Conservation (phyloP, 1,140 invertebrate species). For the Zaprionus camerounensis region DNA sequence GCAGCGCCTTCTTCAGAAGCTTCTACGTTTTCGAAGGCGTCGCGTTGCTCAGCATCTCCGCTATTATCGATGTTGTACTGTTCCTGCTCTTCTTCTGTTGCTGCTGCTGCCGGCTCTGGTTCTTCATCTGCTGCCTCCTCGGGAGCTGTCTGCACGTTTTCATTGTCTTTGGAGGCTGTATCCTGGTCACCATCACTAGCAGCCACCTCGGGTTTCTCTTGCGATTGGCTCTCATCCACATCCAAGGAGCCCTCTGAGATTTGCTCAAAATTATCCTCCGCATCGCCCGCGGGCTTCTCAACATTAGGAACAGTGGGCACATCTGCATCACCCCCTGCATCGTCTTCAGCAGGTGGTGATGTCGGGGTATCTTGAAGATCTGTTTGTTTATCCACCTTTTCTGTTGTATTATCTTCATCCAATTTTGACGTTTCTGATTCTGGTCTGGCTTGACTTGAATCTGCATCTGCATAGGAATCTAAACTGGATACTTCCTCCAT, state of each 20-base stretch:
- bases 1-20: slow-evolving; percentile 29
- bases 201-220: slow-evolving; percentile 43
- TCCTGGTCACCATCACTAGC: slow-evolving; percentile 26
- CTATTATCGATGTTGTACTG: slow-evolving; percentile 34
- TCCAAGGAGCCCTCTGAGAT: slow-evolving; percentile 77
- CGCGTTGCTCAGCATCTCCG: slow-evolving; percentile 57
- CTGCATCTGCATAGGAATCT: slow-evolving; percentile 70
- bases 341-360: slow-evolving; percentile 61
- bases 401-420: slow-evolving; percentile 53
- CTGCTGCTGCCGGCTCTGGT: slow-evolving; percentile 26
- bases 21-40: slow-evolving; percentile 56
- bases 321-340: slow-evolving; percentile 7
- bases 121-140: slow-evolving; percentile 22
- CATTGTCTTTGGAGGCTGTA: slow-evolving; percentile 12
- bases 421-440: slow-evolving; percentile 63
- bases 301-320: background rate
- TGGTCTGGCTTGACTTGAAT: slow-evolving; percentile 59
- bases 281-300: slow-evolving; percentile 21
- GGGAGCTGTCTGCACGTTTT: background rate
- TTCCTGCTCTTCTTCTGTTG: slow-evolving; percentile 48
- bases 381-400: slow-evolving; percentile 20
- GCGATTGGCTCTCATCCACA: slow-evolving; percentile 68
- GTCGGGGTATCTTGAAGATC: slow-evolving; percentile 54
- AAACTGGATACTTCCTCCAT: slow-evolving; percentile 83
- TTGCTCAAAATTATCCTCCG: slow-evolving; percentile 76